Evolutionary conservation across 2,888 invertebrate species (phyloP), one percentile per base, ranked within the genome.

Genomic region (Pandemis cinnamomeana): DNA sequence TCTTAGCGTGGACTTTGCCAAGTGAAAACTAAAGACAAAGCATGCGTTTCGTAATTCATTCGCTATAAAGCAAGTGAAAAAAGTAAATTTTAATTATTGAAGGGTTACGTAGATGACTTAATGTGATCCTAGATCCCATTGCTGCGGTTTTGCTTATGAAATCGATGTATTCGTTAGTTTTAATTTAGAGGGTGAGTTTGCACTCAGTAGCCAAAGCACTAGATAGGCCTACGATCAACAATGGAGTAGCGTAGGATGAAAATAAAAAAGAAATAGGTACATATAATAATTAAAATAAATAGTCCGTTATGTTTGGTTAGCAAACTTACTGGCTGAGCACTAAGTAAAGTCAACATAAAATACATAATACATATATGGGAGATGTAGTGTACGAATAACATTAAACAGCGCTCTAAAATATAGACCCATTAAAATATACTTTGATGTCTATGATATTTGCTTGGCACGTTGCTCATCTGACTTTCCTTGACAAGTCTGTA

Each of bases 81-180:
- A 60, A 27, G 11, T 27, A 55, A 8, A n/a, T 11, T 58, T 27
- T 60, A 51, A 48, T 67, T 61, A 36, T 61, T 61, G 11, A 60
- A 60, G 20, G 20, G 41, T 67, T 64, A 44, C 51, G 13, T 72
- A 69, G 58, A 69, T 51, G 53, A 67, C 64, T 70, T 70, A 71
- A 71, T 74, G 62, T 67, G 70, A 73, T 74, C 61, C 46, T 71
- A 71, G 66, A 61, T 71, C 74, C 44, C 67, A 74, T 61, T 70
- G 74, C 74, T 74, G 74, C 74, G 74, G 74, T 71, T 71, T 74
- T 71, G 67, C 74, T 74, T 74, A 74, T 74, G 74, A 74, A 74
- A 71, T 74, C 74, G 74, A 67, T 71, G 70, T 72, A 72, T 72
- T 71, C 58, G 48, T 68, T 73, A 73, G 72, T 64, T 68, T 62